phyloP scores from a whole-genome alignment of 2,797 vertebrate genomes.

The Prunella strophiata region DNA sequence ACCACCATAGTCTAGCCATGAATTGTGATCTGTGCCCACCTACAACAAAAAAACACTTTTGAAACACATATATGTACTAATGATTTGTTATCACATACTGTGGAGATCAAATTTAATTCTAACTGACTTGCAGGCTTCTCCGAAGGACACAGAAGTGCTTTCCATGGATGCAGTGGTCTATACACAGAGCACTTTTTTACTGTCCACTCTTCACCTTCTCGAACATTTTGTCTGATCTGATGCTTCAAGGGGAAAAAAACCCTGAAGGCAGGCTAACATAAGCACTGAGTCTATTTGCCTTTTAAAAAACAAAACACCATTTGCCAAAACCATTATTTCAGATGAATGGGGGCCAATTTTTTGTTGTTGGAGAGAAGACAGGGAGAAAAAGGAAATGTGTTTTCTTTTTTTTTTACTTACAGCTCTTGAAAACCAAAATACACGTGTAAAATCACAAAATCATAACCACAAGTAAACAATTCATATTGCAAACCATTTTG shows the following conservation, averaged over 20 bases:
- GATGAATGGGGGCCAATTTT: background rate
- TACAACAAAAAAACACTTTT: background rate
- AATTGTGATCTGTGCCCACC: background rate
- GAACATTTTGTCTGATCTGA: background rate
- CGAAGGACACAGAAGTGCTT: background rate
- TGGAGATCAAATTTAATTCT: background rate
- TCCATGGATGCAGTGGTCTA: background rate
- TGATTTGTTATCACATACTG: background rate
- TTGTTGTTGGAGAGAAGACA: background rate
- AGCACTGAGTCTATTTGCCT: background rate
- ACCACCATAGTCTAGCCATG: background rate
- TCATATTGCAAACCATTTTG: background rate
- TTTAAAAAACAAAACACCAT: background rate
- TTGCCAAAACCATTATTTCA: background rate
- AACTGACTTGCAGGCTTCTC: background rate
- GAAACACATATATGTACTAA: background rate
- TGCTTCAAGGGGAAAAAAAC: background rate
- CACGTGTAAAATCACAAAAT: background rate
- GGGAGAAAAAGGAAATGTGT: background rate
- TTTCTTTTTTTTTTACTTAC: background rate
- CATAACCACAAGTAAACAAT: background rate
- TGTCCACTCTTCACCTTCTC: background rate
- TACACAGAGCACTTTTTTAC: background rate
- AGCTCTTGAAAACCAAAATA: background rate
- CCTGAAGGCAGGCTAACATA: background rate